Percentiles rank a stretch among this genome's conserved stretches.
These are phyloP conservation scores for Nebria salina DNA, from an alignment of 2,888 invertebrate species.

Conservation along the genomic window DNA sequence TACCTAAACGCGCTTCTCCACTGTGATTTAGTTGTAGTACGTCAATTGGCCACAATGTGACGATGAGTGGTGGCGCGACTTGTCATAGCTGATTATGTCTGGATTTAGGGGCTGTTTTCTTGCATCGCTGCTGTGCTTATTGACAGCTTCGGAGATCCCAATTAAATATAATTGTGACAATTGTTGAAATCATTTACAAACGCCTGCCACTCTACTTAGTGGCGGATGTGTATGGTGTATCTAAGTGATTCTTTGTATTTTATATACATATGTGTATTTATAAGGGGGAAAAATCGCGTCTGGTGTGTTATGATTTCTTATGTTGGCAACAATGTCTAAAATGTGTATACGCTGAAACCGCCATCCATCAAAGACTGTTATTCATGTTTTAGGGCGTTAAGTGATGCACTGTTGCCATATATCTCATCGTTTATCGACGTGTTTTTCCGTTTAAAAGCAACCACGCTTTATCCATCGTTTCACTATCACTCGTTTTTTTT, in stretches of 20 bases:
- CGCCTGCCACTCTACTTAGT: too few relatives aligned
- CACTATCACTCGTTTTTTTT: too few relatives aligned
- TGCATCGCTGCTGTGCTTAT: too few relatives aligned
- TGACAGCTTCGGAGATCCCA: too few relatives aligned
- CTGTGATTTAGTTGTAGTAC: too few relatives aligned
- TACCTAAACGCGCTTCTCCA: too few relatives aligned
- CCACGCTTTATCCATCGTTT: not conserved
- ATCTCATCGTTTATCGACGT: not conserved
- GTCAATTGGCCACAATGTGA: too few relatives aligned
- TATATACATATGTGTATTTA: not conserved
- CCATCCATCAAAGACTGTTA: not conserved
- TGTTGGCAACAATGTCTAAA: not conserved
- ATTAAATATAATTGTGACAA: too few relatives aligned
- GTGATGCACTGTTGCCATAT: conserved; percentile 1
- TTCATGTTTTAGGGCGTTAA: not conserved
- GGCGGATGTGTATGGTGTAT: not conserved
- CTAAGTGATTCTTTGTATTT: not conserved
- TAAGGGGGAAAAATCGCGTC: not conserved
- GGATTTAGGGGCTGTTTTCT: too few relatives aligned
- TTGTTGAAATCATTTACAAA: too few relatives aligned
- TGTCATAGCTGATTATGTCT: too few relatives aligned
- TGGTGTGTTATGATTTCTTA: not conserved
- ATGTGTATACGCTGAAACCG: not conserved
- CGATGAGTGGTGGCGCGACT: too few relatives aligned
- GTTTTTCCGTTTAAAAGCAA: not conserved